Base-by-base conservation (phyloP, 2,888 invertebrate species). In the Monochamus alternatus region DNA sequence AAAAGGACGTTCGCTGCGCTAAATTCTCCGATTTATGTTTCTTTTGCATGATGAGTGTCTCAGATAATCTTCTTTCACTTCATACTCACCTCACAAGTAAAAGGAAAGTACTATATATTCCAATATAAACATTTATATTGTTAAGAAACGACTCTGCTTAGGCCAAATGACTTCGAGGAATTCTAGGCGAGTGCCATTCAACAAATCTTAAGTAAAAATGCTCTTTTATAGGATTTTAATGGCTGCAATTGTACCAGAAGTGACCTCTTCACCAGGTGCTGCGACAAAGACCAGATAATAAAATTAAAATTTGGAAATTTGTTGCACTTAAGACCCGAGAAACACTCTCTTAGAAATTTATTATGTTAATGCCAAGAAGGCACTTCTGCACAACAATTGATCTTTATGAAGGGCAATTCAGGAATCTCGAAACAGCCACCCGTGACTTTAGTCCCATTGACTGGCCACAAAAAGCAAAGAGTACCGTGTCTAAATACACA, bases 261-360 rank as follows among this genome's bases (percentile, higher is more conserved):
- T 62, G 69, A 72, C 60, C 67, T 72, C 67, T 71, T 68, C 81
- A 63, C 71, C 85, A 84, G 83, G 82, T 84, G 84, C 80, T 74
- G 10, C 58, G 78, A 76, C 68, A 83, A 82, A 87, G 86, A 85
- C 85, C 8, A 47, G 38, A 71, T 30, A 71, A 63, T 71, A 71
- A 71, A 86, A 86, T 83, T 83, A 82, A 84, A 86, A 85, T 86
- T 86, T 82, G 80, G 77, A 86, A 87, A 87, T 87, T 87, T 86
- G 87, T 85, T 86, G 82, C 86, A 86, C 84, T 83, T 81, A 82
- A 77, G 76, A 32, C 31, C 63, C 62, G 63, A 75, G 66, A 66
- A 59, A 69, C 66, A 52, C 60, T 66, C 63, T 12, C 30, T 67
- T 47, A 10, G 73, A 55, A 52, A 66, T 52, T 64, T 68, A 73